phyloP scores from a whole-genome alignment of 2,797 vertebrate genomes.

The Lophius americanus region DNA sequence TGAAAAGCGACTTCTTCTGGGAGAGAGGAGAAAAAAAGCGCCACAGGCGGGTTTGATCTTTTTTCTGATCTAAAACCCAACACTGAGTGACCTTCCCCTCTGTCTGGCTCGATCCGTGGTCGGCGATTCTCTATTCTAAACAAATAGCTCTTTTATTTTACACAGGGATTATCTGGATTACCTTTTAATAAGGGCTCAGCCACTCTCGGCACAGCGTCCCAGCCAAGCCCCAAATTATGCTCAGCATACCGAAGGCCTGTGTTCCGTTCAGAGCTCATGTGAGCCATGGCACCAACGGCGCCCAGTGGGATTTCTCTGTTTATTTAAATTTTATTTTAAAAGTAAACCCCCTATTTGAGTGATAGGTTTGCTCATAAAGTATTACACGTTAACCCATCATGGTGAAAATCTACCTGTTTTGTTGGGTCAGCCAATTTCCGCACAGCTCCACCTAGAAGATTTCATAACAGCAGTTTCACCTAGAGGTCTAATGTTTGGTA shows the following conservation, averaged over 20 bases:
- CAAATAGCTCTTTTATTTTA: conserved; percentile 79
- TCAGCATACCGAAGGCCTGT: conserved; percentile 59
- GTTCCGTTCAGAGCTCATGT: conserved; percentile 65
- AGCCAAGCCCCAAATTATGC: conserved; percentile 71
- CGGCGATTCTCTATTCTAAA: conserved; percentile 70
- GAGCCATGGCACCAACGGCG: conserved; percentile 33
- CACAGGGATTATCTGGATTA: conserved; percentile 78
- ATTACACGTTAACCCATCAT: too few species aligned
- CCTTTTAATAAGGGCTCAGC: conserved; percentile 81
- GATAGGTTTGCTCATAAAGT: too few species aligned
- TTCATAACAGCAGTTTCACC: too few species aligned
- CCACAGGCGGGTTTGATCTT: conserved; percentile 75
- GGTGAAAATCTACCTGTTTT: too few species aligned
- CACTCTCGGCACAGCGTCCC: conserved; percentile 68
- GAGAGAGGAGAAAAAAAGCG: conserved; percentile 68
- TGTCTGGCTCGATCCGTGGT: conserved; percentile 59
- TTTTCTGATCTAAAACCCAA: conserved; percentile 75
- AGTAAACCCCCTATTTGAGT: too few species aligned
- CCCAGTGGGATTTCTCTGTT: too few species aligned
- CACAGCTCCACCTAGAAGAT: too few species aligned
- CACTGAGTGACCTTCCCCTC: conserved; percentile 75
- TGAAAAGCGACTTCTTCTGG: conserved; percentile 77
- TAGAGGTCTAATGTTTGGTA: too few species aligned
- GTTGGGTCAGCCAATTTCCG: too few species aligned
- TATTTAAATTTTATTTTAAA: too few species aligned